Percentiles rank a stretch among this genome's conserved stretches.
phyloP scores from a whole-genome alignment of 2,113 vertebrate genomes.

The Scolopax mira region DNA sequence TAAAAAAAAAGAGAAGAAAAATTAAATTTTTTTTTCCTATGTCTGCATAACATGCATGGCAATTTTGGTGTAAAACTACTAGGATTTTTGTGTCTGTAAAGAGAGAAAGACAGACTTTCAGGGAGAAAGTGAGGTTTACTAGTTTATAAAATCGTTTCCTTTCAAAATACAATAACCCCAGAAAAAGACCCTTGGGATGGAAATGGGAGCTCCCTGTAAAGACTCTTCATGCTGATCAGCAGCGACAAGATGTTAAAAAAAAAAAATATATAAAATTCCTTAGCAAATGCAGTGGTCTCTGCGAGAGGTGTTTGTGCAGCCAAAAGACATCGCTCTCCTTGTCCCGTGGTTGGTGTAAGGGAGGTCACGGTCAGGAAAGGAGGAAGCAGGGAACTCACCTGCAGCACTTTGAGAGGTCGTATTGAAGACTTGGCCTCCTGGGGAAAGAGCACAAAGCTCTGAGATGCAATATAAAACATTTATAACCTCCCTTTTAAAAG shows the following conservation, averaged over 20 bases:
- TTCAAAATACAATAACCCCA: neutral
- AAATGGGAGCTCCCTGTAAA: neutral
- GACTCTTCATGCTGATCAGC: neutral
- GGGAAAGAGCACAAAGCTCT: neutral
- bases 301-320: neutral
- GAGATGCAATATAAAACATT: slow-evolving; percentile 35
- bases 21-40: neutral
- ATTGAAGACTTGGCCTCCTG: neutral
- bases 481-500: slow-evolving; percentile 36
- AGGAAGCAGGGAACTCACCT: slow-evolving; percentile 27
- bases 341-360: neutral
- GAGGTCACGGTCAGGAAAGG: neutral
- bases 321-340: neutral
- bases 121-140: neutral
- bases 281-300: neutral
- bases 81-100: neutral
- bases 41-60: neutral
- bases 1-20: neutral
- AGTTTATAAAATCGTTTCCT: neutral
- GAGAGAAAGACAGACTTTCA: neutral
- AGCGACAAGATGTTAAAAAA: neutral
- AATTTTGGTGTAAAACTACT: neutral
- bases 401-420: neutral
- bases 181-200: neutral
- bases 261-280: neutral